Conservation (phyloP, 2,797 vertebrate genomes). For the Antrozous pallidus region DNA sequence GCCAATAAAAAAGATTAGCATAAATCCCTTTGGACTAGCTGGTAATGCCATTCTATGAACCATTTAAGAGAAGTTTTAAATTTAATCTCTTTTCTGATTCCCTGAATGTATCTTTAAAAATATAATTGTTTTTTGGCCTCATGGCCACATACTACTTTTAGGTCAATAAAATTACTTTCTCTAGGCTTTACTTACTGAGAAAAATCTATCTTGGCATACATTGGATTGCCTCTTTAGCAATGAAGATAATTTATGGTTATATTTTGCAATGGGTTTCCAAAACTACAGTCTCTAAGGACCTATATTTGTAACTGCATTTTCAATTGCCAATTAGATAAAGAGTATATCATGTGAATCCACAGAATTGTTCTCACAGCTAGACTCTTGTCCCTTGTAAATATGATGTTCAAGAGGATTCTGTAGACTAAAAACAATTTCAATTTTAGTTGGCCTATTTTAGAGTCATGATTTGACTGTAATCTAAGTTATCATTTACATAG, state of each 20-base stretch:
- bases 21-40: conserved; percentile 45
- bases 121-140: conserved; percentile 50
- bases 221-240: conserved; percentile 36
- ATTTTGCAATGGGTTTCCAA: conserved; percentile 52
- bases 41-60: conserved; percentile 60
- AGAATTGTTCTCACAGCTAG: conserved; percentile 12
- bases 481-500: neutral
- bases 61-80: conserved; percentile 56
- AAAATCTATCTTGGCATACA: conserved; percentile 15
- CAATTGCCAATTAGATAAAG: conserved; percentile 55
- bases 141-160: conserved; percentile 51
- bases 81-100: conserved; percentile 56
- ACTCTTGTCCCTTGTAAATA: conserved; percentile 25
- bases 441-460: neutral
- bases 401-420: neutral
- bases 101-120: conserved; percentile 49
- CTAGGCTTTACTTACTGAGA: conserved; percentile 16
- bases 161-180: conserved; percentile 57
- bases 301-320: conserved; percentile 49
- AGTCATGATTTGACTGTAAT: conserved; percentile 9
- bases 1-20: conserved; percentile 45
- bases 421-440: conserved; percentile 43
- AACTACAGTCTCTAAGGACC: conserved; percentile 48
- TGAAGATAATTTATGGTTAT: conserved; percentile 58
- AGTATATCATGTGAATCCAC: conserved; percentile 68